Percentiles rank a stretch among this genome's conserved stretches.
phyloP scores from a whole-genome alignment of 2,797 vertebrate species.

The Triplophysa bombifrons region DNA sequence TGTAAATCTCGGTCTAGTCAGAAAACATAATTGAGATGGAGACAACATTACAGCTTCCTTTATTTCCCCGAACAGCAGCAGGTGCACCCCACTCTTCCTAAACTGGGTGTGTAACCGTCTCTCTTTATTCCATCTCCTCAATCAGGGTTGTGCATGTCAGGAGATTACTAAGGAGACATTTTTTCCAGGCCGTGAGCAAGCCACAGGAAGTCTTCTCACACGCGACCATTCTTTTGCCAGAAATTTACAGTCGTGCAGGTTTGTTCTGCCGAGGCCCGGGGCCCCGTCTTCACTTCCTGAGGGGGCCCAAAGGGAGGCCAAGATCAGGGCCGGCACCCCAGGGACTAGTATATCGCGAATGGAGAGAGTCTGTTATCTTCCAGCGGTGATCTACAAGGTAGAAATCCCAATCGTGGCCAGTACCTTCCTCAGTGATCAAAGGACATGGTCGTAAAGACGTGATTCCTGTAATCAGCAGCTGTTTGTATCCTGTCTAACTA shows the following conservation, averaged over 20 bases:
- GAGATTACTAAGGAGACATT: slow-evolving; percentile 80
- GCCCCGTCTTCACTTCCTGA: slow-evolving; percentile 73
- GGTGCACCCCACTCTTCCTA: slow-evolving; percentile 67
- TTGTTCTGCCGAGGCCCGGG: slow-evolving; percentile 60
- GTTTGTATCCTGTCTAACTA: slow-evolving; percentile 22
- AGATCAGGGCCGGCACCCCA: slow-evolving; percentile 59
- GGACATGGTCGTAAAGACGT: background rate
- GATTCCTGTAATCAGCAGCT: slow-evolving; percentile 46
- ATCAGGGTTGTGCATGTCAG: slow-evolving; percentile 75
- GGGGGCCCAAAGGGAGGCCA: slow-evolving; percentile 69
- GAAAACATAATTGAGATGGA: slow-evolving; percentile 46
- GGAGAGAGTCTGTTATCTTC: slow-evolving; percentile 63
- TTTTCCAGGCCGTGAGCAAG: slow-evolving; percentile 77
- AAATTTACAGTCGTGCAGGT: slow-evolving; percentile 73
- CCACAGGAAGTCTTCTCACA: slow-evolving; percentile 83
- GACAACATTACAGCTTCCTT: slow-evolving; percentile 65
- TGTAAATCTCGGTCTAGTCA: slow-evolving; percentile 37
- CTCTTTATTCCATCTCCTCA: slow-evolving; percentile 55
- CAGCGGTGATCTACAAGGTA: slow-evolving; percentile 54
- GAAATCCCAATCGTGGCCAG: slow-evolving; percentile 54
- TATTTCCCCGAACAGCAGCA: slow-evolving; percentile 68
- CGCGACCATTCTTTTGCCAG: slow-evolving; percentile 75
- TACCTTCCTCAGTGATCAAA: slow-evolving; percentile 63
- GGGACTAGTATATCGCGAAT: slow-evolving; percentile 52
- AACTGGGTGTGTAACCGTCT: slow-evolving; percentile 38